Evolutionary conservation across 1,140 invertebrate genomes (phyloP), one percentile per base, ranked within the genome.

Genomic region (Drosophila rufa): DNA sequence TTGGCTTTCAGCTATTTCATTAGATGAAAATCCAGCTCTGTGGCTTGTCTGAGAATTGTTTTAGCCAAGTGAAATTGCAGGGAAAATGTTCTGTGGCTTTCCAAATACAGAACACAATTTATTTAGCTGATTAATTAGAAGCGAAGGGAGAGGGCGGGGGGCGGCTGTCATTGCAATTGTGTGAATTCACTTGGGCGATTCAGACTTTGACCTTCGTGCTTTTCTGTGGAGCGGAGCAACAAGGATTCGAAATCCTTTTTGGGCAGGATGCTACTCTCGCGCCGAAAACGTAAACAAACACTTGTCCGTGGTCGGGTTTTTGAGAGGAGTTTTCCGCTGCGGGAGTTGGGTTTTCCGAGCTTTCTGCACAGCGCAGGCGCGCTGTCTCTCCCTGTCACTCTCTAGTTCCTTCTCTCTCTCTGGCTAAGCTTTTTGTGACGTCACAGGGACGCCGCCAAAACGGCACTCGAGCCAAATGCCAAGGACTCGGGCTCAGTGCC

Each of bases 221-320:
- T 56, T 56, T 38, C 45, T 25, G 40, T 8, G 40, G 46, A 46
- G 40, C 27, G 45, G 53, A 73, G 71, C 74, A 76, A 66, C 71
- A 76, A 76, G 60, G 51, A 66, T 43, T 76, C 46, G 27, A 30
- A 51, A 27, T 43, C 36, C 64, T 17, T 67, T 55, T 36, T 59
- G 17, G 27, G 36, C 33, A 33, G 57, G 56, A 57, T 62, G 45
- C 40, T 42, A 8, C 42, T 38, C 19, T 40, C 33, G 61, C 12
- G 40, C 19, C 69, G 75, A 84, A 87, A 87, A 87, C 80, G 84
- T 87, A 87, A 87, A 87, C 84, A 87, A 87, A 87, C 84, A 87
- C 85, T 87, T 89, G 84, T 74, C 64, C 64, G 61, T 43, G 50
- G 70, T 73, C 69, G 69, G 46, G 69, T 73, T 59, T 74, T 51